phyloP scores from a whole-genome alignment of 53 echinoderm and acorn worm genomes.

The Astropecten irregularis region DNA sequence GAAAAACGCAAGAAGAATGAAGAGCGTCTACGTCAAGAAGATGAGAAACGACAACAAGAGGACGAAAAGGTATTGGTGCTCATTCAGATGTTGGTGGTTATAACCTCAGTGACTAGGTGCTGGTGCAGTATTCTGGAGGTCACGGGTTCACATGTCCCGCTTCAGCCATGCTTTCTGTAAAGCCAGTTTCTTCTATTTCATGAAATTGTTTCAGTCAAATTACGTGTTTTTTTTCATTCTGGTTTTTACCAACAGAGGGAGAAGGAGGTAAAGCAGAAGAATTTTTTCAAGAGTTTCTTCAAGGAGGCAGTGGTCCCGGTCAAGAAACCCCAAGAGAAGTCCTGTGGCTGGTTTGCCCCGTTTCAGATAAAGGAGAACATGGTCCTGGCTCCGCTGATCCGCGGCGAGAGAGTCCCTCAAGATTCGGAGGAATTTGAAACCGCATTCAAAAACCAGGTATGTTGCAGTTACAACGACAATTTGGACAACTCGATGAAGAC shows the following conservation, averaged over 20 bases:
- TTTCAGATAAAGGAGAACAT: conserved; percentile 79
- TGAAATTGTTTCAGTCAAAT: no score
- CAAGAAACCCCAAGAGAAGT: conserved; percentile 62
- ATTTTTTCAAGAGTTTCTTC: conserved; percentile 89
- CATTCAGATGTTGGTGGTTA: no score
- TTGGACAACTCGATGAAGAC: no score
- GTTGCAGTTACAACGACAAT: no score
- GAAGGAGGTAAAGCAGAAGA: conserved; percentile 80
- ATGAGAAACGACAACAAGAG: conserved; percentile 66
- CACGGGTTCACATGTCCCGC: no score
- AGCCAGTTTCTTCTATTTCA: no score
- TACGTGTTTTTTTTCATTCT: no score
- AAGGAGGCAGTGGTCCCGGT: conserved; percentile 61
- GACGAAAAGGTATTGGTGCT: conserved; percentile 63
- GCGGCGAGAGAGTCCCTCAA: conserved; percentile 29
- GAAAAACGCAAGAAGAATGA: conserved; percentile 78
- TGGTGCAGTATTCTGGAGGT: no score
- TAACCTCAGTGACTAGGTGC: no score
- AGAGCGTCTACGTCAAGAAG: conserved; percentile 64
- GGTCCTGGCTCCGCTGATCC: conserved; percentile 79
- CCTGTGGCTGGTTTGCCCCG: conserved; percentile 75
- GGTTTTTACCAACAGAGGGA: no score
- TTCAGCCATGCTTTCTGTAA: no score
- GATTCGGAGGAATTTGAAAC: conserved; percentile 56
- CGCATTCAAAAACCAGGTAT: conserved; percentile 55